Evolutionary conservation across 2,888 invertebrate species (phyloP), one percentile per base, ranked within the genome.

Genomic region (Brachyptera putata): DNA sequence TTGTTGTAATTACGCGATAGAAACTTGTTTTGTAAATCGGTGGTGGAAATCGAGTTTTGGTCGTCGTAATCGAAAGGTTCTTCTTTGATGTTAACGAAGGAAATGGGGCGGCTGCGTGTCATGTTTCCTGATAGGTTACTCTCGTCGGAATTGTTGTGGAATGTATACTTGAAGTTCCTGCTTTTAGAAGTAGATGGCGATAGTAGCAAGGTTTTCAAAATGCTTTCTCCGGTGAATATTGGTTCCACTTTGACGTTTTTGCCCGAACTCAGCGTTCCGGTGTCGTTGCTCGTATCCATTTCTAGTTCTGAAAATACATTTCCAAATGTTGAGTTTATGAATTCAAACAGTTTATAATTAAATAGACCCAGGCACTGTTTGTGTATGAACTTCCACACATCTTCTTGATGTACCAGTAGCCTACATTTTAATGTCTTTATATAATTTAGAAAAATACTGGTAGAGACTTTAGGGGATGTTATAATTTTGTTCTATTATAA

Each of bases 21-120:
- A 34, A 53, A 53, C 34, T 53, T 53, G 34, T 36, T 53, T 11
- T 22, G 22, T 7, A 53, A 36, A 21, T 34, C 53, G 3, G 53
- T 53, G 16, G 53, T 30, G 1, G 53, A 53, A 9, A 53, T 53
- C 18, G 53, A 53, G 21, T 53, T 53, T 13, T 53, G 53, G 36
- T 53, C 53, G 22, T 36, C 53, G 21, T 36, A 53, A 34, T 53
- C 34, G 24, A 53, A 36, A 3, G 34, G 53, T 36, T 53, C 53
- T 9, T 16, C 13, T 18, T 53, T 53, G 13, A 53, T 22, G 21
- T 18, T 16, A 3, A 36, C 53, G 21, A 34, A 34, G 34, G 34
- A 7, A n/a, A n/a, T n/a, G n/a, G n/a, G n/a, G n/a, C n/a, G n/a
- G n/a, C n/a, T n/a, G n/a, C n/a, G n/a, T n/a, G 30, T 30, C 5